phyloP scores from a whole-genome alignment of 2,888 invertebrate species.

The Rhimphoctona megacephalus region DNA sequence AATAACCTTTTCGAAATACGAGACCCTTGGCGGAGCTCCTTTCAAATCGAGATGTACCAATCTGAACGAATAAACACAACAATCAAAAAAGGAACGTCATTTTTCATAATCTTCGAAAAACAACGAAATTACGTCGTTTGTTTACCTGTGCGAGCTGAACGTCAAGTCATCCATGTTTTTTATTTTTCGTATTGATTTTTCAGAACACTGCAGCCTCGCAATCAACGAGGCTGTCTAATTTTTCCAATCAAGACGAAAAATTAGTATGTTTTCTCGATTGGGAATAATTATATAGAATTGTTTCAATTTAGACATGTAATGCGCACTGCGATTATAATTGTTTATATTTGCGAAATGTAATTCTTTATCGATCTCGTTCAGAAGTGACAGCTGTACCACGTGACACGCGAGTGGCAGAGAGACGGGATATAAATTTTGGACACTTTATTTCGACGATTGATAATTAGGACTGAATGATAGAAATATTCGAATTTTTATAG shows the following conservation, averaged over 20 bases:
- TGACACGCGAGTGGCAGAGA: neutral
- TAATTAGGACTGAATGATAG: neutral
- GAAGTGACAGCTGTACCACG: conserved; percentile 21
- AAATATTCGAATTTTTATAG: neutral
- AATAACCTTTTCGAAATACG: conserved; percentile 86
- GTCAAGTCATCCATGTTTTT: conserved; percentile 85
- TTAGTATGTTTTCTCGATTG: neutral
- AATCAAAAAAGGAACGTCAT: conserved; percentile 62
- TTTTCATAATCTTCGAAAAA: conserved; percentile 52
- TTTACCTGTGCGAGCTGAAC: conserved; percentile 85
- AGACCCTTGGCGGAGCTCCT: conserved; percentile 89
- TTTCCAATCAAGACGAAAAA: neutral
- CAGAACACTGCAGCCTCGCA: conserved; percentile 6
- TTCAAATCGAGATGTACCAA: conserved; percentile 92
- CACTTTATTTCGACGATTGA: neutral
- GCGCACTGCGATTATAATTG: conserved; percentile 2
- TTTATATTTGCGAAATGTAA: neutral
- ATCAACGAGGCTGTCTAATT: neutral
- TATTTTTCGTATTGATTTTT: conserved; percentile 28
- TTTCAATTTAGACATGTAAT: neutral
- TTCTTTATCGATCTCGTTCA: conserved; percentile 6
- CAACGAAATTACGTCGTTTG: conserved; percentile 67
- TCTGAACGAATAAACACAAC: conserved; percentile 79
- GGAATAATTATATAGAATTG: neutral
- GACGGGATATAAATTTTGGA: neutral